These are phyloP conservation scores for Labeo calbasu DNA, from an alignment of 2,797 vertebrate species.

Conservation along the genomic window DNA sequence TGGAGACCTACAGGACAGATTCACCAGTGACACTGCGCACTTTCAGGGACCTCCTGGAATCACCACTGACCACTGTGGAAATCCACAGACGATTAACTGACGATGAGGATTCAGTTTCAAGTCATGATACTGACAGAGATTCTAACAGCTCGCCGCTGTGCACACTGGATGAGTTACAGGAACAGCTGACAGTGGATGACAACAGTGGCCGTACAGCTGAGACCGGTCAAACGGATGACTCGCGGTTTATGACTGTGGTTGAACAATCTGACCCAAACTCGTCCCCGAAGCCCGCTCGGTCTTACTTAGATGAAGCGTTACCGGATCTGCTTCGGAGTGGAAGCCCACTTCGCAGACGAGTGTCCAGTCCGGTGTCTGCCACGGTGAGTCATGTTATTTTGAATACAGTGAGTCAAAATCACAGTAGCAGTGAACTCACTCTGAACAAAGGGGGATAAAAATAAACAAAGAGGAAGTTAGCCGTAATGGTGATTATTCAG, in stretches of 20 bases:
- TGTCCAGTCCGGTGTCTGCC: slow-evolving; percentile 77
- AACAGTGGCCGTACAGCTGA: slow-evolving; percentile 2
- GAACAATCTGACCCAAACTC: slow-evolving; percentile 6
- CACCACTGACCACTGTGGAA: slow-evolving; percentile 12
- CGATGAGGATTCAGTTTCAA: not conserved
- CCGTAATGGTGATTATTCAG: not conserved
- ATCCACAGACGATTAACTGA: slow-evolving; percentile 25
- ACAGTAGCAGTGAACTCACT: too few species aligned
- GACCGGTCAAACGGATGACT: slow-evolving; percentile 2
- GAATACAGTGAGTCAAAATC: not conserved
- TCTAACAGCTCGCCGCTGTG: not conserved
- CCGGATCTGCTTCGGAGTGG: slow-evolving; percentile 77
- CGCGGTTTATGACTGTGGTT: slow-evolving; percentile 18
- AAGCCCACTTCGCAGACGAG: slow-evolving; percentile 70
- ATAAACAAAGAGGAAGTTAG: not conserved
- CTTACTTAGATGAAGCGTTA: slow-evolving; percentile 64
- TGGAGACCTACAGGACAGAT: slow-evolving; percentile 31
- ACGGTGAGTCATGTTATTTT: slow-evolving; percentile 67
- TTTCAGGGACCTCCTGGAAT: slow-evolving; percentile 20
- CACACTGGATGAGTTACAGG: slow-evolving; percentile 25
- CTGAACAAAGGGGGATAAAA: not conserved
- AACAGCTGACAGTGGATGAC: slow-evolving; percentile 19
- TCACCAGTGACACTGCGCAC: not conserved
- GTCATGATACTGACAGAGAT: not conserved
- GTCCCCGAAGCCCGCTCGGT: slow-evolving; percentile 11